Evolutionary conservation across 2,888 invertebrate species (phyloP).

Genomic region (Drosophila testacea): DNA sequence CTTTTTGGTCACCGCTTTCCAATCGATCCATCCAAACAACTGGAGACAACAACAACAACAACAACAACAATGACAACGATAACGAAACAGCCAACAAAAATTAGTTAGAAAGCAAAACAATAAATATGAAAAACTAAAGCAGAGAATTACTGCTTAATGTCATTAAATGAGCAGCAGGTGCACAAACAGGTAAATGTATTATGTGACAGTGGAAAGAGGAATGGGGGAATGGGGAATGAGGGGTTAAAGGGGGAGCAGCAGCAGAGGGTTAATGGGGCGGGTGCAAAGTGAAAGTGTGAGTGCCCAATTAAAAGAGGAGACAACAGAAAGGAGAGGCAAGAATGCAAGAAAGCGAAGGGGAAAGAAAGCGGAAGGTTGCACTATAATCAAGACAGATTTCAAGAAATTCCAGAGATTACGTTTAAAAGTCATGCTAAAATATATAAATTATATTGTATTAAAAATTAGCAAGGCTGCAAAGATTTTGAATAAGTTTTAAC

Average conservation of each 20-base stretch:
- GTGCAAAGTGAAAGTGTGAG: slow-evolving; percentile 28
- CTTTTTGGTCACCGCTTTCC: slow-evolving; percentile 33
- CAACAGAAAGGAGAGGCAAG: too few species aligned
- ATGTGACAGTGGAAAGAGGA: background rate
- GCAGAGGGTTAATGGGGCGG: background rate
- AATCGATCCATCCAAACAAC: slow-evolving; percentile 20
- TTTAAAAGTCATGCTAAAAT: too few species aligned
- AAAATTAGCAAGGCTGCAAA: too few species aligned
- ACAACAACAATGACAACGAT: slow-evolving; percentile 17
- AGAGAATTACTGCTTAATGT: slow-evolving; percentile 51
- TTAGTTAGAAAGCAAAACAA: slow-evolving; percentile 60
- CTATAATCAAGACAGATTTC: too few species aligned
- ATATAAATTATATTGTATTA: too few species aligned
- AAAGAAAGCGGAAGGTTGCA: too few species aligned
- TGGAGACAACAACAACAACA: slow-evolving; percentile 11
- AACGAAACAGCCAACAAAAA: slow-evolving; percentile 18
- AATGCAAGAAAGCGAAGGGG: background rate
- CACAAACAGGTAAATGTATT: background rate
- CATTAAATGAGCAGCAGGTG: slow-evolving; percentile 54
- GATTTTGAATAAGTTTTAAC: too few species aligned
- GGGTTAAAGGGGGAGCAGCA: background rate
- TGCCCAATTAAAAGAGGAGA: slow-evolving; percentile 8
- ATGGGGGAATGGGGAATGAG: background rate
- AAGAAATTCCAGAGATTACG: too few species aligned
- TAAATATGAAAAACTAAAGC: slow-evolving; percentile 45